Evolutionary conservation across 1,140 invertebrate genomes (phyloP).

Genomic region (Thaumetopoea pityocampa): DNA sequence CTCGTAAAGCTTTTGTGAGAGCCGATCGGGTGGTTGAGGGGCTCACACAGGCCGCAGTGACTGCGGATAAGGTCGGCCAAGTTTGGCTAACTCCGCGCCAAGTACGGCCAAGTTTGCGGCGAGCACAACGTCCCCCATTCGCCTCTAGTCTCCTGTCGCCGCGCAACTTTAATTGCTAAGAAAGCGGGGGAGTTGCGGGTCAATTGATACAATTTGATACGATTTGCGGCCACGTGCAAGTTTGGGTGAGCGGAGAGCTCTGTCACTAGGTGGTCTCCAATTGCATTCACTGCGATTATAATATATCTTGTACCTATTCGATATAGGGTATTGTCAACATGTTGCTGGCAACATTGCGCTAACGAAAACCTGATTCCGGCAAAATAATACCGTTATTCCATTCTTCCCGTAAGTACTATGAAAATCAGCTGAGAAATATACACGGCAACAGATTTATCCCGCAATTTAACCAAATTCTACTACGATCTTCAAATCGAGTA

Average conservation of each 20-base stretch:
- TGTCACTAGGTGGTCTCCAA: conserved; percentile 25
- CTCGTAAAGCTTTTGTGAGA: conserved; percentile 21
- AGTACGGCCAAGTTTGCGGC: conserved; percentile 21
- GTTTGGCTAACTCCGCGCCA: conserved; percentile 20
- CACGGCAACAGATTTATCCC: too few species aligned
- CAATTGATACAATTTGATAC: conserved; percentile 53
- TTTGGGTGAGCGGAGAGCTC: conserved; percentile 18
- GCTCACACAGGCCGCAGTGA: conserved; percentile 7
- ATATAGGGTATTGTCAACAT: conserved; percentile 2
- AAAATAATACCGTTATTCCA: too few species aligned
- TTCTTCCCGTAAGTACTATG: too few species aligned
- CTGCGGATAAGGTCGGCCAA: conserved; percentile 18
- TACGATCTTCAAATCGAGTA: too few species aligned
- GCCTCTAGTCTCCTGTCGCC: conserved; percentile 27
- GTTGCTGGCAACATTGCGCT: neutral
- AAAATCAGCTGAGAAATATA: too few species aligned
- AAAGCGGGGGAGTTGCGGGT: conserved; percentile 37
- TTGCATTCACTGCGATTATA: conserved; percentile 22
- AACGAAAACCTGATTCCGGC: neutral
- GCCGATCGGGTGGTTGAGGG: conserved; percentile 20
- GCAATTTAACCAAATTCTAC: too few species aligned
- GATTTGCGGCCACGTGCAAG: conserved; percentile 35
- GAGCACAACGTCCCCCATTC: conserved; percentile 5
- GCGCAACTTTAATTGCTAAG: conserved; percentile 52
- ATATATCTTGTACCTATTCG: conserved; percentile 5